Evolutionary conservation across 2,797 vertebrate genomes (phyloP).

Genomic region (Miichthys miiuy): DNA sequence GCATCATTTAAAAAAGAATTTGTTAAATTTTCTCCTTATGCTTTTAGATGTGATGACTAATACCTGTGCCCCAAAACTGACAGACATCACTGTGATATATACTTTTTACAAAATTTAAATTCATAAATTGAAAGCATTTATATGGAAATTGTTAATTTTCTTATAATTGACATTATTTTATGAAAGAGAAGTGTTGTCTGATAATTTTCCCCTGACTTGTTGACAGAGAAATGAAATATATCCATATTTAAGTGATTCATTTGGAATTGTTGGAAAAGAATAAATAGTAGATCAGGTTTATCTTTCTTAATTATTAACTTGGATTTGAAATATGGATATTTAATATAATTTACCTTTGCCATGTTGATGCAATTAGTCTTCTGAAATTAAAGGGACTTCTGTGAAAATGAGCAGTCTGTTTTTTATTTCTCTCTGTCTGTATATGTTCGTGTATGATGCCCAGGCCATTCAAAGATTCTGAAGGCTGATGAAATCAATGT

Average conservation of each 20-base stretch:
- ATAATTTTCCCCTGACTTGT: constrained; percentile 54
- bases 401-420: constrained; percentile 41
- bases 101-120: constrained; percentile 77
- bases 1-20: constrained; percentile 35
- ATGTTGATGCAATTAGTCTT: constrained; percentile 74
- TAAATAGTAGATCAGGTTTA: constrained; percentile 37
- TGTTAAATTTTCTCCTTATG: constrained; percentile 45
- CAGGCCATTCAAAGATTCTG: not conserved
- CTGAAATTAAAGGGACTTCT: constrained; percentile 75
- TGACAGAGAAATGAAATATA: constrained; percentile 50
- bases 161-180: constrained; percentile 61
- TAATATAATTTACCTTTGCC: constrained; percentile 74
- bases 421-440: not conserved
- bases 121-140: constrained; percentile 70
- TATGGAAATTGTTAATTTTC: constrained; percentile 71
- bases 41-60: constrained; percentile 61
- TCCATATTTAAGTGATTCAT: constrained; percentile 62
- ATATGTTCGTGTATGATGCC: not conserved
- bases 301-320: constrained; percentile 53
- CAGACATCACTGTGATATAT: constrained; percentile 83
- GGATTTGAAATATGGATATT: constrained; percentile 63
- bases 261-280: constrained; percentile 47
- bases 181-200: constrained; percentile 65
- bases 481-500: not conserved
- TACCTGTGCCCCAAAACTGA: constrained; percentile 64